A percentile compares a stretch with the other conserved stretches of the same genome.
These are phyloP conservation scores for Drosophila ustulata DNA, from an alignment of 2,888 invertebrate species.

Conservation along the genomic window DNA sequence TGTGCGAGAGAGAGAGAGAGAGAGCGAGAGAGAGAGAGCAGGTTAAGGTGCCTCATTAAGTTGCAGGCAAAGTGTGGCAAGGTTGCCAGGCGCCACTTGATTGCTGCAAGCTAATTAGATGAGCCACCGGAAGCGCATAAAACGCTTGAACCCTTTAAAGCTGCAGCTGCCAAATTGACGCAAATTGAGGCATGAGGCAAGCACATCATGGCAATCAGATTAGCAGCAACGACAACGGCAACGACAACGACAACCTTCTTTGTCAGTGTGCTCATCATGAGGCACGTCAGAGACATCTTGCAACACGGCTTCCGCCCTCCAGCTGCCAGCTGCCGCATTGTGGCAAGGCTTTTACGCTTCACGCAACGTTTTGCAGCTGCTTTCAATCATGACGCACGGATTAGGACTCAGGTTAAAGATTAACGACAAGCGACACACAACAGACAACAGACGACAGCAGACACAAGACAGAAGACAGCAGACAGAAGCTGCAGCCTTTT, in stretches of 20 bases:
- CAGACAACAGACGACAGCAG: conserved; percentile 20
- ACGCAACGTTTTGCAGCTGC: conserved; percentile 70
- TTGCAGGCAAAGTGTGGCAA: conserved; percentile 2
- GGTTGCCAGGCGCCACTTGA: conserved; percentile 32
- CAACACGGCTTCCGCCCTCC: not conserved
- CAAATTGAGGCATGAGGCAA: conserved; percentile 68
- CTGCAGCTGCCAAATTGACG: conserved; percentile 61
- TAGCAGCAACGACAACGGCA: conserved; percentile 35
- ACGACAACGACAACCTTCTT: conserved; percentile 26
- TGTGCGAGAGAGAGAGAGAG: not conserved
- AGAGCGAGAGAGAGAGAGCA: not conserved
- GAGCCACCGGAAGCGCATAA: conserved; percentile 31
- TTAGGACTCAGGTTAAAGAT: conserved; percentile 77
- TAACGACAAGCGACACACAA: conserved; percentile 54
- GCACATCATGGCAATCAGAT: conserved; percentile 72
- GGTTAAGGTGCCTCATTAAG: conserved; percentile 70
- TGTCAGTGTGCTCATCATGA: conserved; percentile 59
- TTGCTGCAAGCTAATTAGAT: conserved; percentile 43
- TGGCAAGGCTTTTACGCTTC: conserved; percentile 21
- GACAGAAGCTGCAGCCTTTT: conserved; percentile 3
- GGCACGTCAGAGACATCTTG: conserved; percentile 34
- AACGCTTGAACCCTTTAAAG: conserved; percentile 34
- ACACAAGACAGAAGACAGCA: conserved; percentile 7
- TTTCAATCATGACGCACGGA: conserved; percentile 79
- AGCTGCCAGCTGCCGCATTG: no score